A percentile compares a stretch with the other conserved stretches of the same genome.
Evolutionary conservation across 2,797 vertebrate genomes (phyloP).

Genomic region (Centropyge bicolor): DNA sequence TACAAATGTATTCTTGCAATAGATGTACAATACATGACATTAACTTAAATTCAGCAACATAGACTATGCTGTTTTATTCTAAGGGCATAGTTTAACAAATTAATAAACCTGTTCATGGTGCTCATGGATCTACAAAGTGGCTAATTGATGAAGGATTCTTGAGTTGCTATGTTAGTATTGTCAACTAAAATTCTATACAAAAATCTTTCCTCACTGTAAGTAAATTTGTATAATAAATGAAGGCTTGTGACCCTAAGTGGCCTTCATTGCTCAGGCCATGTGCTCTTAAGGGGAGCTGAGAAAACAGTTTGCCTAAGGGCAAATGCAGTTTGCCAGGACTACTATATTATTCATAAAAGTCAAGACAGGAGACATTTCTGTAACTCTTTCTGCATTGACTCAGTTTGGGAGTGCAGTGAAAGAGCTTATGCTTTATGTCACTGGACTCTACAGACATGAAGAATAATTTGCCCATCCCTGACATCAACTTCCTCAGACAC

Average conservation of each 20-base stretch:
- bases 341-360: constrained; percentile 17
- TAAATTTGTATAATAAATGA: constrained; percentile 24
- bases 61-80: not conserved
- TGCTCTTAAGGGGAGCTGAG: constrained; percentile 7
- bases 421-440: not conserved
- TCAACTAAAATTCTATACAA: not conserved
- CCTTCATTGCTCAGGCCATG: not conserved
- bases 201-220: constrained; percentile 8
- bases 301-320: constrained; percentile 19
- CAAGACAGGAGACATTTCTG: constrained; percentile 6
- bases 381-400: constrained; percentile 1
- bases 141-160: not conserved
- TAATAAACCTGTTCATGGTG: not conserved
- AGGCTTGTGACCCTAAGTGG: constrained; percentile 3
- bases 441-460: not conserved
- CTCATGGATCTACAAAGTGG: not conserved
- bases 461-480: not conserved
- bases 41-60: not conserved
- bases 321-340: constrained; percentile 21
- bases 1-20: not conserved
- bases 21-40: not conserved
- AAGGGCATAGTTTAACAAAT: not conserved
- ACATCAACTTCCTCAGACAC: no score
- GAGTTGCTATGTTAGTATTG: not conserved
- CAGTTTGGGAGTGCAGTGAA: not conserved